Conservation (phyloP, 2,113 vertebrate species). For the Falco punctatus region DNA sequence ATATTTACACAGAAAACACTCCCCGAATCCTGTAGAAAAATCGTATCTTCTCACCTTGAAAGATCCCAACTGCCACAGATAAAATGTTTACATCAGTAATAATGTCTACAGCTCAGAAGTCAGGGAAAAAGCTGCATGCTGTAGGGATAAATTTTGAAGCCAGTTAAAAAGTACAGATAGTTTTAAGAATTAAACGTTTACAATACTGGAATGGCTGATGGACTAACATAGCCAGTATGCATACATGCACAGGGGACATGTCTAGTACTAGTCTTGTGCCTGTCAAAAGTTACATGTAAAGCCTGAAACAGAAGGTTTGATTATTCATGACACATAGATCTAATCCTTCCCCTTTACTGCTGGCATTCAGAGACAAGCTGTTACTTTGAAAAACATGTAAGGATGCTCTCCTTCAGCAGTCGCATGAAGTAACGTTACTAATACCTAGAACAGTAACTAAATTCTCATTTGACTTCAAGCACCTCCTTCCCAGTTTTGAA, state of each 20-base stretch:
- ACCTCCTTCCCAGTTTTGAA: not conserved
- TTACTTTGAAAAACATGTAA: not conserved
- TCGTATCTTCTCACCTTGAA: not conserved
- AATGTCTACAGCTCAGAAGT: not conserved
- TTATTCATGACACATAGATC: not conserved
- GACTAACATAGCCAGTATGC: not conserved
- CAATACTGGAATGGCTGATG: not conserved
- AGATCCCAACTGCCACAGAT: not conserved
- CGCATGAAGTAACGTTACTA: fast-evolving
- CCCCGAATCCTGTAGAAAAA: not conserved
- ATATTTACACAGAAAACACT: not conserved
- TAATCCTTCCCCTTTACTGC: not conserved
- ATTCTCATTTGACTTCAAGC: not conserved
- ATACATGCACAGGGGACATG: not conserved
- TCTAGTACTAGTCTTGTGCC: not conserved
- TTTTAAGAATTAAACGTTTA: not conserved
- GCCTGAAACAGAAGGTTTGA: not conserved
- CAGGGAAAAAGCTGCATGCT: not conserved
- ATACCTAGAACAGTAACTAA: not conserved
- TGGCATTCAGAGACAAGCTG: not conserved
- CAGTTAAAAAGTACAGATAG: not conserved
- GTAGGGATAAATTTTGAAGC: not conserved
- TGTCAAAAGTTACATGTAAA: not conserved
- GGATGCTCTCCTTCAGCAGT: not conserved
- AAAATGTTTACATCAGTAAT: not conserved